Conservation (phyloP, 2,113 vertebrate species). For the Cyprinodon brontotheroides region DNA sequence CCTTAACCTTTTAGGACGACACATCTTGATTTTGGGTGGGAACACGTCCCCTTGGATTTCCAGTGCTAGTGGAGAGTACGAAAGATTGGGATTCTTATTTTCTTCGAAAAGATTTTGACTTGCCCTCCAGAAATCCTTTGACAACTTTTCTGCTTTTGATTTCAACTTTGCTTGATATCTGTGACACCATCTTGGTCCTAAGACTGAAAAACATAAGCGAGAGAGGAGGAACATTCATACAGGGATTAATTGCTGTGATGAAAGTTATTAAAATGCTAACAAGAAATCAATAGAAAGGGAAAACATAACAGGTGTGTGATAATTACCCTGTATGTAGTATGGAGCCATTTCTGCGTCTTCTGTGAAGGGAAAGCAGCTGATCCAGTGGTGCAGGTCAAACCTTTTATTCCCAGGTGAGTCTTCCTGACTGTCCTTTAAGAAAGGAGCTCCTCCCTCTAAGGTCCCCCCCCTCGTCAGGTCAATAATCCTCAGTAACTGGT, state of each 20-base stretch:
- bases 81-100: conserved; percentile 16
- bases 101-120: conserved; percentile 24
- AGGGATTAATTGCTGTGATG: too few species aligned
- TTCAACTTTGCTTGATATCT: conserved; percentile 25
- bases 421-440: not conserved
- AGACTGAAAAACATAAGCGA: not conserved
- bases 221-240: not conserved
- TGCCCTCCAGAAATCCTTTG: conserved; percentile 15
- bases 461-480: conserved; percentile 5
- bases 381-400: conserved; percentile 20
- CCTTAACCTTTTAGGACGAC: conserved; percentile 20
- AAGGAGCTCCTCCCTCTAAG: not conserved
- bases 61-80: conserved; percentile 28
- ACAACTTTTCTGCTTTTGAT: conserved; percentile 4
- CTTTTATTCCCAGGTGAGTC: not conserved
- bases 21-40: conserved; percentile 17
- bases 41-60: not conserved
- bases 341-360: not conserved
- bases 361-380: conserved; percentile 29
- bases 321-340: conserved; percentile 1
- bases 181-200: conserved; percentile 11
- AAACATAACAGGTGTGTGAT: too few species aligned
- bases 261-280: too few species aligned
- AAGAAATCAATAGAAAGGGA: too few species aligned
- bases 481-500: conserved; percentile 33